phyloP scores from a whole-genome alignment of 2,888 invertebrate genomes.

The Noctua fimbriata region DNA sequence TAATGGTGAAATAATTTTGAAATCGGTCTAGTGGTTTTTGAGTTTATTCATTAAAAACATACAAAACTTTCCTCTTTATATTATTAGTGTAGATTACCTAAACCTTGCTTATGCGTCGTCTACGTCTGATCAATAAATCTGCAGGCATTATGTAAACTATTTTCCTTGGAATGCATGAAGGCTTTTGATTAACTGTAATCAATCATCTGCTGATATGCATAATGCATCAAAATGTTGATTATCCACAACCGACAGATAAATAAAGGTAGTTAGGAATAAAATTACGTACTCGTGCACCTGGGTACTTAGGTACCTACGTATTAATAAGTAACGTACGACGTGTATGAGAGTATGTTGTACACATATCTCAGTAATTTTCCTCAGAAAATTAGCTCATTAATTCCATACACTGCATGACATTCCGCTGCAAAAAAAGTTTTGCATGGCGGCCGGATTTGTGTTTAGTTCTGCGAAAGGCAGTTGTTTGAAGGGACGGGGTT shows the following conservation, averaged over 20 bases:
- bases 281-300: conserved; percentile 1
- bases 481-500: conserved; percentile 24
- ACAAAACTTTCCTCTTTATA: too few species aligned
- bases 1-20: too few species aligned
- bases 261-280: conserved; percentile 37
- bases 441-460: conserved; percentile 6
- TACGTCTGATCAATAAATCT: not conserved
- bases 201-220: conserved; percentile 40
- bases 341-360: conserved; percentile 20
- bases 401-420: conserved; percentile 16
- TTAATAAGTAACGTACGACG: conserved; percentile 25
- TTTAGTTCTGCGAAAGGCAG: conserved; percentile 7
- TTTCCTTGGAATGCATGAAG: conserved; percentile 12
- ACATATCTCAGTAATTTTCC: conserved; percentile 42
- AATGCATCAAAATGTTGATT: conserved; percentile 43
- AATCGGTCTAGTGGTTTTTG: too few species aligned
- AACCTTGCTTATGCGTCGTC: not conserved
- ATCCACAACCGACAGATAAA: conserved; percentile 35
- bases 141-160: not conserved
- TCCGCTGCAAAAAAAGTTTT: conserved; percentile 6
- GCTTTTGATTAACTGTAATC: conserved; percentile 33
- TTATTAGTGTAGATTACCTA: not conserved
- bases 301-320: conserved; percentile 7
- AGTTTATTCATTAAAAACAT: too few species aligned
- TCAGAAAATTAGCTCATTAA: conserved; percentile 14